These are phyloP conservation scores for cattle (Bos taurus) DNA, from an alignment of 2,113 vertebrate species.

Conservation along the genomic window DNA sequence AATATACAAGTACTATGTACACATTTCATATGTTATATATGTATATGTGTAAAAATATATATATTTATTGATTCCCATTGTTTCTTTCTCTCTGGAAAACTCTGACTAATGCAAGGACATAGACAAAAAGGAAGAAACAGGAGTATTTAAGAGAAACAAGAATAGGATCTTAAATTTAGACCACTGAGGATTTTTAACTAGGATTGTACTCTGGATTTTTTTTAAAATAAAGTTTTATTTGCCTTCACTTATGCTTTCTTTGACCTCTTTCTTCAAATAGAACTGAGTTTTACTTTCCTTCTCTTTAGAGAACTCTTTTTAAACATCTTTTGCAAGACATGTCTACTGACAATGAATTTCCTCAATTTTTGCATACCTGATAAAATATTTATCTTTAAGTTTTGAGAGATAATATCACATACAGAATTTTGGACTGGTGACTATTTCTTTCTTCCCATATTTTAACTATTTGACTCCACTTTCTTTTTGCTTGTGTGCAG, in stretches of 20 bases:
- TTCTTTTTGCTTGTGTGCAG: background rate
- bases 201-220: background rate
- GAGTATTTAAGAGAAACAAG: background rate
- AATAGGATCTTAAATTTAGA: background rate
- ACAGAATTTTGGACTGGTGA: background rate
- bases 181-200: background rate
- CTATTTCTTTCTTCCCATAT: background rate
- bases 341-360: background rate
- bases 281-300: background rate
- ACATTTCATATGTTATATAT: background rate
- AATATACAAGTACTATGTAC: background rate
- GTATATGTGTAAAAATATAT: background rate
- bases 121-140: background rate
- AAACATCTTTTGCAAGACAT: background rate
- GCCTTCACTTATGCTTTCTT: background rate
- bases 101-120: background rate
- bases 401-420: background rate
- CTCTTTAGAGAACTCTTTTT: background rate
- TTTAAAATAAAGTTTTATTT: background rate
- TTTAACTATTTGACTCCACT: background rate
- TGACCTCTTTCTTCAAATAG: background rate
- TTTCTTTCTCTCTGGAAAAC: background rate
- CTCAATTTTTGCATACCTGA: background rate
- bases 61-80: background rate
- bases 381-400: background rate